Evolutionary conservation across 2,797 vertebrate species (phyloP), one percentile per base, ranked within the genome.

Genomic region (Coendou prehensilis): DNA sequence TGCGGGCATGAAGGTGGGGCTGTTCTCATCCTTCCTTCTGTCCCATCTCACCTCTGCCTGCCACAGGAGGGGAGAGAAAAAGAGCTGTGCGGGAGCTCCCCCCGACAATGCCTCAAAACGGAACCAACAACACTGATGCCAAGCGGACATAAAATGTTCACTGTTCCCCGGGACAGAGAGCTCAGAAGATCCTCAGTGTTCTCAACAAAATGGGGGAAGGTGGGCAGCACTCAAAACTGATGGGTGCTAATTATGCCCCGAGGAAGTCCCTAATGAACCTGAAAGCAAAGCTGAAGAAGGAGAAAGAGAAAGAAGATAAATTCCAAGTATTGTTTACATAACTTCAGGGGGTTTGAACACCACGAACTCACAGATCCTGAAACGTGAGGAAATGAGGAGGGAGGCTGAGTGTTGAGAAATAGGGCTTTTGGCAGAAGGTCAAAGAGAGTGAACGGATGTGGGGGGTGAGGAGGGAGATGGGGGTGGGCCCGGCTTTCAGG

Each of bases 381-480:
- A 91, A 67, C 28, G 75, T 61, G 41, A 94, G 79, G 88, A 97
- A 91, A 82, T 47, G 83, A 90, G 61, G 87, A 50, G 37, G 47
- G 82, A 0, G 13, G 91, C 76, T 90, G 75, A 81, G 41, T 14
- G 0, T 89, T 82, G 91, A 95, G 93, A 91, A 95, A 89, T 3
- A 41, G 79, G 64, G 41, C 37, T 93, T 94, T 97, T 98, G 98
- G 97, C 97, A 98, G 84, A 89, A 94, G 89, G 97, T 97, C 96
- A 98, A 96, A 97, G 97, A 81, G 10, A 97, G 80, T 28, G 81
- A 97, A 89, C 33, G 73, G 95, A 97, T 97, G 78, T 91, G 50
- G n/a, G 14, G n/a, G 76, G 56, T 9, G 7, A 37, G 15, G 15
- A 61, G 10, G 80, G 47, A 73, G 52, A 37, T 0, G 1, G 5